phyloP scores from a whole-genome alignment of 2,113 vertebrate genomes.

The Leucopsar rothschildi region DNA sequence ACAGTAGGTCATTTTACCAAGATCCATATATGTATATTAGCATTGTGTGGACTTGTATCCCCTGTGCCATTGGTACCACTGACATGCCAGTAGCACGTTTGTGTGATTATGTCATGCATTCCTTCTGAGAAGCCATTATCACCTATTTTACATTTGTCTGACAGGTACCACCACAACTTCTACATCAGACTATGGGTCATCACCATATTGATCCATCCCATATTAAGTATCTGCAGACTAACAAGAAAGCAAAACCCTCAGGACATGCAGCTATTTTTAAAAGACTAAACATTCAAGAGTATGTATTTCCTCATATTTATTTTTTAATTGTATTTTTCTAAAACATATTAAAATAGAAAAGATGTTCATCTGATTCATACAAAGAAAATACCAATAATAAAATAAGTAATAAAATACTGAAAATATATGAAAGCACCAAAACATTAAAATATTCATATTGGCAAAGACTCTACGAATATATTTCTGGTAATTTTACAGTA shows the following conservation, averaged over 20 bases:
- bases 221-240: not conserved
- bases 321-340: slow-evolving; percentile 72
- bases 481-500: slow-evolving; percentile 72
- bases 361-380: slow-evolving; percentile 74
- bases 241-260: not conserved
- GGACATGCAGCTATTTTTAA: not conserved
- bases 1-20: not conserved
- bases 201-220: not conserved
- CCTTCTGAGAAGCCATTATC: not conserved
- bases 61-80: not conserved
- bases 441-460: slow-evolving; percentile 76
- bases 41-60: not conserved
- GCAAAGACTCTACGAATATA: slow-evolving; percentile 75
- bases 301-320: slow-evolving; percentile 69
- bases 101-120: too few relatives aligned
- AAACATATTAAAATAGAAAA: slow-evolving; percentile 84
- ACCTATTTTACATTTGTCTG: not conserved
- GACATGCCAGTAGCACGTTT: not conserved
- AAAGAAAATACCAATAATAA: slow-evolving; percentile 75
- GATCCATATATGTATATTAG: not conserved
- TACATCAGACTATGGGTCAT: not conserved
- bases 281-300: slow-evolving; percentile 50
- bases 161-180: not conserved
- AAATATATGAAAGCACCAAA: slow-evolving; percentile 80
- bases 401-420: slow-evolving; percentile 79